phyloP scores from a whole-genome alignment of 2,797 vertebrate genomes.

The Xiphorhynchus erythropygius region DNA sequence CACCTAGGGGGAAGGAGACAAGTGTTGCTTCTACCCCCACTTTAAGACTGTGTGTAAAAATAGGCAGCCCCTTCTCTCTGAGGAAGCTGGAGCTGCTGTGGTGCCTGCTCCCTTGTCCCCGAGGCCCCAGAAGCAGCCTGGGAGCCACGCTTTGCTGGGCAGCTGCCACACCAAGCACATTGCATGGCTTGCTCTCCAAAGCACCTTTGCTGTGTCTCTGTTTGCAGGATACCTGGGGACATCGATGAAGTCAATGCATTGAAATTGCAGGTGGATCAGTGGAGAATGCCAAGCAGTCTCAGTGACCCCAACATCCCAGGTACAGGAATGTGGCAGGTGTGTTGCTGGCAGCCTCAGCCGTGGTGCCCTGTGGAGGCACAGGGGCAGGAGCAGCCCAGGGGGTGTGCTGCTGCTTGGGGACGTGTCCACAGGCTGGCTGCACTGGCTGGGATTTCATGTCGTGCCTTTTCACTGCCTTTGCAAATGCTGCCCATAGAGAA shows the following conservation, averaged over 20 bases:
- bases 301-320: conserved; percentile 91
- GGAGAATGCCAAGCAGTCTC: conserved; percentile 88
- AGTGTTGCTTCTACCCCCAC: neutral
- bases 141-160: neutral
- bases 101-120: neutral
- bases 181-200: neutral
- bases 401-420: neutral
- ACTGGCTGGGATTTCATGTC: neutral
- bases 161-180: neutral
- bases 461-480: neutral
- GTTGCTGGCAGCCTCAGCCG: neutral
- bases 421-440: accelerated
- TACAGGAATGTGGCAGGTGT: neutral
- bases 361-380: accelerated
- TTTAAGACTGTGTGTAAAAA: neutral
- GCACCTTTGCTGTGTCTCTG: neutral
- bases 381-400: neutral
- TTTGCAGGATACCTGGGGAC: conserved; percentile 87
- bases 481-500: neutral
- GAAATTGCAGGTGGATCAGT: conserved; percentile 92
- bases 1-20: neutral
- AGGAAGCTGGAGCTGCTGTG: neutral
- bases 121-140: neutral
- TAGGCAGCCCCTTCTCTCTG: neutral
- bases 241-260: conserved; percentile 92